phyloP scores from a whole-genome alignment of 2,888 invertebrate species.

The Eupithecia dodoneata region DNA sequence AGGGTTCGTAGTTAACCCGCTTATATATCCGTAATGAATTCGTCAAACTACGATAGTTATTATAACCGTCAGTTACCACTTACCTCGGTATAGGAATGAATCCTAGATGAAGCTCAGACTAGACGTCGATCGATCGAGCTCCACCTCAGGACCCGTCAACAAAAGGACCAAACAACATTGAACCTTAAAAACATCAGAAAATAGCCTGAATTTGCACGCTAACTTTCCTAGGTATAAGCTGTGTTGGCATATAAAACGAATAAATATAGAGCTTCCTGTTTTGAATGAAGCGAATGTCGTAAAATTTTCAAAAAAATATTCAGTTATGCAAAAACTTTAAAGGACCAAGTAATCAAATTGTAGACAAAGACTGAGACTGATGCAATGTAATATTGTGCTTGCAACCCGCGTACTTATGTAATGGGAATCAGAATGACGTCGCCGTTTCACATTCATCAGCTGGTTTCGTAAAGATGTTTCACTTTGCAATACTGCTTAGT shows the following conservation, averaged over 20 bases:
- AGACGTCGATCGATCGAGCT: constrained; percentile 24
- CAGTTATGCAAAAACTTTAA: constrained; percentile 1
- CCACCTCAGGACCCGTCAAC: constrained; percentile 7
- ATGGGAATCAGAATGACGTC: no score
- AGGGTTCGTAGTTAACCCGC: no score
- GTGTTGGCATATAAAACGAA: constrained; percentile 8
- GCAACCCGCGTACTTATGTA: no score
- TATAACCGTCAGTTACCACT: no score
- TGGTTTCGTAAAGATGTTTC: neutral
- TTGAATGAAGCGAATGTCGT: neutral
- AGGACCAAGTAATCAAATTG: neutral
- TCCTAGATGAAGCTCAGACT: neutral
- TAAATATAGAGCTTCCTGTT: constrained; percentile 14
- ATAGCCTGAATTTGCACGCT: constrained; percentile 16
- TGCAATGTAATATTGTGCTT: neutral
- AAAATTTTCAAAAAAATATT: neutral
- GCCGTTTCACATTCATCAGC: neutral
- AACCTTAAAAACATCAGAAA: constrained; percentile 5
- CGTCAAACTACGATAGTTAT: no score
- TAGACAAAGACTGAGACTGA: neutral
- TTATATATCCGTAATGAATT: no score
- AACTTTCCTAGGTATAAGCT: neutral
- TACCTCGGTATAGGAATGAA: neutral
- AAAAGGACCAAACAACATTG: neutral
- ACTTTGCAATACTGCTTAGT: neutral